Percentiles rank a stretch among this genome's conserved stretches.
Evolutionary conservation across 2,113 vertebrate genomes (phyloP).

Genomic region (Siniperca chuatsi): DNA sequence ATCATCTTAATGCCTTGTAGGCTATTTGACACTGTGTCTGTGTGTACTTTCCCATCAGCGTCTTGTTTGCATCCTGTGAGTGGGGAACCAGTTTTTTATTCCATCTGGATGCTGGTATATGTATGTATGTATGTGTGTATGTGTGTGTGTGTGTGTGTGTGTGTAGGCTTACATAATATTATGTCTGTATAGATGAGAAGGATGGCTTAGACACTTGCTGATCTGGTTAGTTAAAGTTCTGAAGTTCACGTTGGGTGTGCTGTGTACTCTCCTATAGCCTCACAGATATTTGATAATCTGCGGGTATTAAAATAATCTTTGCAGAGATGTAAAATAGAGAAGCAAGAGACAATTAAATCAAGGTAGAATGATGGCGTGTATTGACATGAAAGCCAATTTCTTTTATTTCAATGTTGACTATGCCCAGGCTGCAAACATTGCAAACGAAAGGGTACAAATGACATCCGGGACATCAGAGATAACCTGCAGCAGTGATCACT

Average conservation of each 20-base stretch:
- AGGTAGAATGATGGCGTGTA: conserved; percentile 42
- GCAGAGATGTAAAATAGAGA: conserved; percentile 24
- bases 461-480: conserved; percentile 34
- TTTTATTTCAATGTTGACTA: conserved; percentile 39
- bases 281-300: conserved; percentile 38
- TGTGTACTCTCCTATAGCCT: conserved; percentile 5
- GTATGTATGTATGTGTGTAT: background rate
- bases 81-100: conserved; percentile 23
- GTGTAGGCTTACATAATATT: conserved; percentile 41
- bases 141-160: conserved; percentile 12
- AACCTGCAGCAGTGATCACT: background rate
- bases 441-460: conserved; percentile 49
- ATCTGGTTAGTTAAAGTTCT: conserved; percentile 46
- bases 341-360: conserved; percentile 19
- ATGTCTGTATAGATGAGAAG: conserved; percentile 37
- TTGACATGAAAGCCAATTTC: conserved; percentile 40
- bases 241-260: conserved; percentile 31
- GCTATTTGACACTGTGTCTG: conserved; percentile 38
- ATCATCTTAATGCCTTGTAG: conserved; percentile 43
- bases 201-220: conserved; percentile 32
- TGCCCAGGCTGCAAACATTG: conserved; percentile 27
- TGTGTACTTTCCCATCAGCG: conserved; percentile 39
- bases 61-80: conserved; percentile 59
- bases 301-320: conserved; percentile 22
- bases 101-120: conserved; percentile 46